phyloP scores from a whole-genome alignment of 1,140 invertebrate species.

The Pogonus chalceus region DNA sequence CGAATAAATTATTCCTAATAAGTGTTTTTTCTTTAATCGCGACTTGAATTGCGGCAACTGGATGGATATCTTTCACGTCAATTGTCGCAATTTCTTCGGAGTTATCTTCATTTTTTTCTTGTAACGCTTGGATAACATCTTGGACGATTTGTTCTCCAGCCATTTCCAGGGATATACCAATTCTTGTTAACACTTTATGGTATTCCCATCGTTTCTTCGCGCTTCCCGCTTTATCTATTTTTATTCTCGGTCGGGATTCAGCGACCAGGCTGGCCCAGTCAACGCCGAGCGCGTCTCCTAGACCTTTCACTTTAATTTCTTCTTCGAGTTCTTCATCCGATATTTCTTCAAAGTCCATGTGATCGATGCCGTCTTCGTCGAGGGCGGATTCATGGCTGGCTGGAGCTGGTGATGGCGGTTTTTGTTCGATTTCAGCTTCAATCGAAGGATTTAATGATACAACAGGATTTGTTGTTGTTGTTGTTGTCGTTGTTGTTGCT shows the following conservation, averaged over 20 bases:
- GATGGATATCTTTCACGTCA: slow-evolving; percentile 32
- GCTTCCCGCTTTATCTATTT: slow-evolving; percentile 38
- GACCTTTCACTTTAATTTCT: slow-evolving; percentile 55
- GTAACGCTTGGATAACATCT: slow-evolving; percentile 42
- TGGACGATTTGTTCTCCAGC: slow-evolving; percentile 54
- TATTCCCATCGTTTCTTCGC: slow-evolving; percentile 68
- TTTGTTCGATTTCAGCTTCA: slow-evolving; percentile 18
- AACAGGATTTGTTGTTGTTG: slow-evolving; percentile 22
- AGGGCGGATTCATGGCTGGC: slow-evolving; percentile 24
- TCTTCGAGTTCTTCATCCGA: slow-evolving; percentile 81
- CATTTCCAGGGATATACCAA: slow-evolving; percentile 61
- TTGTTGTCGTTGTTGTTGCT: slow-evolving; percentile 14
- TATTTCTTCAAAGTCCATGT: slow-evolving; percentile 81
- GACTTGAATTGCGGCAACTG: slow-evolving; percentile 52
- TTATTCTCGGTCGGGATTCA: slow-evolving; percentile 42
- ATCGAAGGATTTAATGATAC: slow-evolving; percentile 19
- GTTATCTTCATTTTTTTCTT: slow-evolving; percentile 20
- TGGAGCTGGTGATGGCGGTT: slow-evolving; percentile 18
- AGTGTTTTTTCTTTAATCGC: slow-evolving; percentile 33
- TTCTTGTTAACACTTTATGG: slow-evolving; percentile 54
- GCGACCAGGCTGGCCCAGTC: slow-evolving; percentile 83
- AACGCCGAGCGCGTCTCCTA: slow-evolving; percentile 80
- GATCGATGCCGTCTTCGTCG: slow-evolving; percentile 33
- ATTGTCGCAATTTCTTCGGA: slow-evolving; percentile 14
- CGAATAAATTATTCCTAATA: slow-evolving; percentile 36